Evolutionary conservation across 2,797 vertebrate species (phyloP).

Genomic region (Sparus aurata): DNA sequence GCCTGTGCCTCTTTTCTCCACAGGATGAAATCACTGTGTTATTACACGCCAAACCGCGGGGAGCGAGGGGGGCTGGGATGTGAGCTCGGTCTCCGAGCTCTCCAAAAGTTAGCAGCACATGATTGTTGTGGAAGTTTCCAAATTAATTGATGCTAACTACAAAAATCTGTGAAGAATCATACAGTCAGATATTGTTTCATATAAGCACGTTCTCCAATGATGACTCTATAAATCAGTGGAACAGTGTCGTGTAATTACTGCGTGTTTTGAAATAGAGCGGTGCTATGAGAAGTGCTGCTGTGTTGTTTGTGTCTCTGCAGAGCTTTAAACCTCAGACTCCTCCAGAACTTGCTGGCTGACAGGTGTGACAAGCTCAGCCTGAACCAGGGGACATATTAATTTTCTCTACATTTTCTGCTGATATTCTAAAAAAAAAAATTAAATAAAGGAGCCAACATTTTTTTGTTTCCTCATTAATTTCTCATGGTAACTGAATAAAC

Average conservation of each 20-base stretch:
- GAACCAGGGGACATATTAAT: slow-evolving; percentile 34
- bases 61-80: slow-evolving; percentile 13
- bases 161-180: slow-evolving; percentile 1
- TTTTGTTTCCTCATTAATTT: slow-evolving; percentile 68
- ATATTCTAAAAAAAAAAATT: slow-evolving; percentile 8
- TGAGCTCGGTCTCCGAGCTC: slow-evolving; percentile 21
- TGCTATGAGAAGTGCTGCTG: slow-evolving; percentile 10
- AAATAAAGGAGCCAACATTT: slow-evolving; percentile 11
- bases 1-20: slow-evolving; percentile 47
- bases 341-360: slow-evolving; percentile 26
- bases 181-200: not conserved
- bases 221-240: not conserved
- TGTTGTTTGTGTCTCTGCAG: slow-evolving; percentile 22
- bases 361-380: slow-evolving; percentile 26
- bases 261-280: slow-evolving; percentile 14
- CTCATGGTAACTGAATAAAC: slow-evolving; percentile 63
- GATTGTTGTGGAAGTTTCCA: slow-evolving; percentile 44
- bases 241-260: not conserved
- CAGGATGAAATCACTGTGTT: slow-evolving; percentile 62
- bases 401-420: slow-evolving; percentile 32
- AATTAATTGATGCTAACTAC: slow-evolving; percentile 8
- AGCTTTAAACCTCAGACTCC: slow-evolving; percentile 35
- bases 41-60: slow-evolving; percentile 47
- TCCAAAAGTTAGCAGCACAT: slow-evolving; percentile 34
- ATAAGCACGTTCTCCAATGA: not conserved